phyloP scores from a whole-genome alignment of 2,113 vertebrate genomes.

The Tringa solitaria region DNA sequence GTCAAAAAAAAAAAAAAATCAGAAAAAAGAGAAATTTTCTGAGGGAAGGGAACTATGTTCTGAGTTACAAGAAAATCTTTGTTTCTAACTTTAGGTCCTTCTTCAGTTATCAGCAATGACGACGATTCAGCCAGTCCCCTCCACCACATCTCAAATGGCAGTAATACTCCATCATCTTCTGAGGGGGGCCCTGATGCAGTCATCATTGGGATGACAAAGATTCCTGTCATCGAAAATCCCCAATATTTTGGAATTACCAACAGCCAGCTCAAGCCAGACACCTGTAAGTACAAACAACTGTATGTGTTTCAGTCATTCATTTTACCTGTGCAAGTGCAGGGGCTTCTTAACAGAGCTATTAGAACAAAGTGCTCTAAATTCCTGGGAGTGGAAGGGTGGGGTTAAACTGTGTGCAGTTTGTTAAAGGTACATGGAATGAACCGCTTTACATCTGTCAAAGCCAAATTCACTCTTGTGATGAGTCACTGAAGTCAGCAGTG shows the following conservation, averaged over 20 bases:
- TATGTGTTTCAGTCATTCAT: conserved; percentile 20
- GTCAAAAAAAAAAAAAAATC: neutral
- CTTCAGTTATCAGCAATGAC: conserved; percentile 95
- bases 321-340: neutral
- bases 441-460: conserved; percentile 12
- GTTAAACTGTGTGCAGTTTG: neutral
- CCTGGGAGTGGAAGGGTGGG: neutral
- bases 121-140: conserved; percentile 94
- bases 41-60: neutral
- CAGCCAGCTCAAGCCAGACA: conserved; percentile 92
- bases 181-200: conserved; percentile 92
- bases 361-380: neutral
- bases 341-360: conserved; percentile 4
- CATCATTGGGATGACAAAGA: conserved; percentile 97
- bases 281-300: conserved; percentile 85
- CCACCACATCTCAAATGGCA: conserved; percentile 94
- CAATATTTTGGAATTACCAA: conserved; percentile 96
- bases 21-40: neutral
- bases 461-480: conserved; percentile 22
- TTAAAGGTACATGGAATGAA: neutral
- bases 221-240: conserved; percentile 95
- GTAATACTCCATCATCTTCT: conserved; percentile 92
- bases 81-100: conserved; percentile 81
- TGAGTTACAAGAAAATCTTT: conserved; percentile 54
- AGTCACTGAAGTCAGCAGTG: neutral